Evolutionary conservation across 2,888 invertebrate genomes (phyloP), one percentile per base, ranked within the genome.

Genomic region (Polyommatus icarus): DNA sequence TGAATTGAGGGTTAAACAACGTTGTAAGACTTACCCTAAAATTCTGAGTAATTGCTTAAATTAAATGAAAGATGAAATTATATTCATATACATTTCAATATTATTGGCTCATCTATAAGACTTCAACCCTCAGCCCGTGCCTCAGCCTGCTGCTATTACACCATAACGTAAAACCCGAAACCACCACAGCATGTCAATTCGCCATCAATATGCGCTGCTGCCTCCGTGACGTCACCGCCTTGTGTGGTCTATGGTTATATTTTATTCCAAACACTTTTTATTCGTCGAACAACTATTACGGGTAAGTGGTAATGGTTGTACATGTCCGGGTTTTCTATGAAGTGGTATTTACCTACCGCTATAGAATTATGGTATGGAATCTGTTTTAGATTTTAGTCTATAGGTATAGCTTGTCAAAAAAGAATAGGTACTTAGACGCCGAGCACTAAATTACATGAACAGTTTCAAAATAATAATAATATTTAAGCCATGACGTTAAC

Each of bases 241-340:
- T 72, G 72, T 72, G 72, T 72, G 72, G 72, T 72, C 72, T 72
- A 20, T n/a, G 36, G 72, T 10, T 36, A 20, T 40, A 36, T 67
- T 67, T 67, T 29, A 67, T 67, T 67, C 67, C 10, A 15, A 29
- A 67, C 67, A 67, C 29, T 67, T 67, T 67, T 67, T 67, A 67
- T 67, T 67, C 67, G 67, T 67, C 29, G 67, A 67, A 67, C 67
- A 29, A 32, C 67, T 18, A 67, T 67, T 67, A 67, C 67, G 32
- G 15, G 67, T 18, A 18, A 67, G 67, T 67, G 67, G 29, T 67
- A 67, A 67, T 29, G 67, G 29, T 18, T 18, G 1, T 3, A 67
- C 67, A 67, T 32, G 67, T 29, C 67, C 61, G 61, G 24, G 24
- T 67, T 29, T 54, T 54, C 54, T 54, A 29, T 29, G 15, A 67